Evolutionary conservation across 2,888 invertebrate species (phyloP), one percentile per base, ranked within the genome.

Genomic region (Drosophila ezoana): DNA sequence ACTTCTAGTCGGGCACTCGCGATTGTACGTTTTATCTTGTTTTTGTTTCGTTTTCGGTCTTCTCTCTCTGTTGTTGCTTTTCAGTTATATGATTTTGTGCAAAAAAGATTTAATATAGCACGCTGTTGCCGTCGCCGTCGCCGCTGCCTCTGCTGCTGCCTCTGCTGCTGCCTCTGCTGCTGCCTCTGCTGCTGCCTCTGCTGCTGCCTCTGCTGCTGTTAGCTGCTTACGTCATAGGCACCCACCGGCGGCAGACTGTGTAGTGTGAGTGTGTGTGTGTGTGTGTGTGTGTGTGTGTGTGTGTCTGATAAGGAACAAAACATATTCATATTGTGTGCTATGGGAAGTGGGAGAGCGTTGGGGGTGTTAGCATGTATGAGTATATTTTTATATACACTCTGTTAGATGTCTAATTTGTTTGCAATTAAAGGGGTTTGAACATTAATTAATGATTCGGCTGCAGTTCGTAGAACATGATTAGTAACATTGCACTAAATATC

Each of bases 211-310:
- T 57, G 67, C 62, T 61, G 33, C 58, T 54, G 48, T 58, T 16
- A 47, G 13, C n/a, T 70, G 89, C 87, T 82, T 70, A 85, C 88
- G 82, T 83, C 82, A 83, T 63, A 68, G 64, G 66, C 70, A 43
- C 41, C 62, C 58, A 59, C 38, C 52, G 49, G 13, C 58, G 43
- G 47, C 76, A 38, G 58, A 41, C 35, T 32, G 28, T 63, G 45
- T 51, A 63, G 49, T 61, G 62, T 74, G 74, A 62, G 51, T 16
- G 14, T n/a, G 20, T 18, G 44, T 20, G 20, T 23, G 32, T 59
- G 43, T 47, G 61, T 20, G 47, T 59, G 63, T 82, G 75, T 54
- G 49, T 18, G 14, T 14, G 45, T 35, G 52, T 52, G 52, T 16
- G 9, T n/a, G 44, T 43, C 65, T 87, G 81, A 87, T 89, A 82